A percentile compares a stretch with the other conserved stretches of the same genome.
Evolutionary conservation across 2,888 invertebrate species (phyloP).

Genomic region (Brachyopa scutellaris): DNA sequence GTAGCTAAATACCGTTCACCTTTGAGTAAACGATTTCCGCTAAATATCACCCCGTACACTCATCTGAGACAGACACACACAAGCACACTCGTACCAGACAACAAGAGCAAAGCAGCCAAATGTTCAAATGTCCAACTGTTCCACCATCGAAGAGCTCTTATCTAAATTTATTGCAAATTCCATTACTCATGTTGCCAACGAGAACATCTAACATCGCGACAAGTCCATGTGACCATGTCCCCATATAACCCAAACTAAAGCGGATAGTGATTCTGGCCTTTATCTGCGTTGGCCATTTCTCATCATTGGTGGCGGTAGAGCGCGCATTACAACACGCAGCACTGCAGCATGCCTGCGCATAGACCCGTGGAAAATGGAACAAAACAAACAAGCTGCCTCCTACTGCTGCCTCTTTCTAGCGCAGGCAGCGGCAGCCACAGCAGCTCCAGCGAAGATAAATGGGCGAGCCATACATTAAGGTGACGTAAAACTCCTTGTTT

Average conservation of each 20-base stretch:
- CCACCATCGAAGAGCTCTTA: slow-evolving; percentile 59
- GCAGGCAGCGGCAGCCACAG: slow-evolving; percentile 43
- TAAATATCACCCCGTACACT: slow-evolving; percentile 2
- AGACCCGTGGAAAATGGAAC: not conserved
- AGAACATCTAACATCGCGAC: slow-evolving; percentile 70
- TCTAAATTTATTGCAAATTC: slow-evolving; percentile 71
- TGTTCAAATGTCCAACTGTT: slow-evolving; percentile 51
- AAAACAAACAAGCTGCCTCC: slow-evolving; percentile 57
- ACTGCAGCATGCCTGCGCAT: slow-evolving; percentile 2
- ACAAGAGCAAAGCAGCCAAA: slow-evolving; percentile 31
- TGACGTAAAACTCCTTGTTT: slow-evolving; percentile 73
- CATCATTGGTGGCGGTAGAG: slow-evolving; percentile 68
- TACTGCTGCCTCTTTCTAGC: slow-evolving; percentile 67
- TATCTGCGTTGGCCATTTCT: slow-evolving; percentile 67
- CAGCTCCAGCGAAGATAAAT: slow-evolving; percentile 67
- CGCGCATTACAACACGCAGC: slow-evolving; percentile 62
- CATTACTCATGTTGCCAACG: slow-evolving; percentile 72
- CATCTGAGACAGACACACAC: not conserved
- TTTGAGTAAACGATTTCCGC: too few species aligned
- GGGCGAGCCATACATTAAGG: slow-evolving; percentile 72
- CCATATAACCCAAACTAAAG: slow-evolving; percentile 62
- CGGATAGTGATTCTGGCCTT: slow-evolving; percentile 41
- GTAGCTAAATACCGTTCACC: not conserved
- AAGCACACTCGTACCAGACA: not conserved
- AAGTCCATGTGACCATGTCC: slow-evolving; percentile 60